Conservation (phyloP, 2,888 invertebrate genomes). For the Mimumesa dahlbomi region DNA sequence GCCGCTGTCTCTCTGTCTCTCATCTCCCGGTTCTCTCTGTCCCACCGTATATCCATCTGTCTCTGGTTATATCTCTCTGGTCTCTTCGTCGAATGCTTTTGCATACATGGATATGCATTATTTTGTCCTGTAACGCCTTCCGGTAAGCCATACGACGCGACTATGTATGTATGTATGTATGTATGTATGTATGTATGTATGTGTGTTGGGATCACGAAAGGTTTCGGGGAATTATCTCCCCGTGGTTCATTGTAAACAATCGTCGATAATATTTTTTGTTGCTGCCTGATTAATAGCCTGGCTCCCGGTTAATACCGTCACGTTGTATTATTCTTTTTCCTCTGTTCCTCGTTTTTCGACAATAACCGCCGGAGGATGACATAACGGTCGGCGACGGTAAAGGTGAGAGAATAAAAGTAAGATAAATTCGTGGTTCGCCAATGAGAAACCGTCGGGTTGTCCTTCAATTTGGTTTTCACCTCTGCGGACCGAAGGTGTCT, state of each 20-base stretch:
- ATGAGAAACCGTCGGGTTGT: background rate
- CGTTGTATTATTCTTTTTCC: background rate
- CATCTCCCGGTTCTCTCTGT: conserved; percentile 17
- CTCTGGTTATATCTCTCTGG: conserved; percentile 3
- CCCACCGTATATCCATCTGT: conserved; percentile 11
- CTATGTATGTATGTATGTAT: no score
- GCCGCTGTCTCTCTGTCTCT: conserved; percentile 51
- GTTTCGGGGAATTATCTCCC: no score
- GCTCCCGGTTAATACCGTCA: background rate
- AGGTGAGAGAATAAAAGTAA: conserved; percentile 8
- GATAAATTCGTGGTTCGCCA: conserved; percentile 7
- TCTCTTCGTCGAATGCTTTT: background rate
- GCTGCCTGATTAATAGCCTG: background rate
- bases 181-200: no score
- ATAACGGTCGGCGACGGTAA: background rate
- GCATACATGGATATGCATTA: background rate
- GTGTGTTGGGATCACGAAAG: no score
- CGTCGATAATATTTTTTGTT: background rate
- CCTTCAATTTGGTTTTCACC: background rate
- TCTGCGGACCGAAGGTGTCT: background rate
- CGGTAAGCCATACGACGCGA: no score
- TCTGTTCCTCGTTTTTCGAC: background rate
- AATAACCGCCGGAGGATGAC: no score
- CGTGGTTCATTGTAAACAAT: background rate
- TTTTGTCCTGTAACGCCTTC: no score